phyloP scores from a whole-genome alignment of 1,140 invertebrate species.

The Trichoplusia ni region DNA sequence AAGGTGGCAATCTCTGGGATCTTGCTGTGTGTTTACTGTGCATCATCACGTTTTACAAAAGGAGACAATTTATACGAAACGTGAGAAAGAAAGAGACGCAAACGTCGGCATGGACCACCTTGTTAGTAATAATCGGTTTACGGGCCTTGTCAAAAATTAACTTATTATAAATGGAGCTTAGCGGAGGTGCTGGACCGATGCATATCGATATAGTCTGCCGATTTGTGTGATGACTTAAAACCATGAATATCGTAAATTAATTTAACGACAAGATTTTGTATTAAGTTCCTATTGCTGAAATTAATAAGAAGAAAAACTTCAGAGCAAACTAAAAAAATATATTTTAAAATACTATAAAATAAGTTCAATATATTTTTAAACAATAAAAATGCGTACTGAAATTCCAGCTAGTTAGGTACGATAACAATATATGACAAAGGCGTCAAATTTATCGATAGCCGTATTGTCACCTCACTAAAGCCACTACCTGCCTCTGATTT shows the following conservation, averaged over 20 bases:
- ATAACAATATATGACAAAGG: not conserved
- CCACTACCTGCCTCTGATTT: constrained; percentile 47
- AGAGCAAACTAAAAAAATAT: too few species aligned
- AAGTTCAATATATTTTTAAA: not conserved
- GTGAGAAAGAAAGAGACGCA: constrained; percentile 37
- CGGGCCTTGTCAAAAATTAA: constrained; percentile 64
- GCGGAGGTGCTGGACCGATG: constrained; percentile 5
- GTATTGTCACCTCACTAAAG: constrained; percentile 35
- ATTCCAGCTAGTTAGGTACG: not conserved
- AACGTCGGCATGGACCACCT: constrained; percentile 56
- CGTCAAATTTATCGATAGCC: constrained; percentile 7
- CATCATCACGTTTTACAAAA: constrained; percentile 51
- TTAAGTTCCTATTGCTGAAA: too few species aligned
- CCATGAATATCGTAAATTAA: too few species aligned
- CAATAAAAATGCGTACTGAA: too few species aligned
- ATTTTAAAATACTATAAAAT: too few species aligned
- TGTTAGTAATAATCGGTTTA: constrained; percentile 73
- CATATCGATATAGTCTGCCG: constrained; percentile 13
- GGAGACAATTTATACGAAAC: constrained; percentile 40
- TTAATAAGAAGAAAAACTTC: too few species aligned
- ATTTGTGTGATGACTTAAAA: too few species aligned
- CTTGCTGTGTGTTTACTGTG: constrained; percentile 44
- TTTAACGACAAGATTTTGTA: too few species aligned
- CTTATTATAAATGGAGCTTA: constrained; percentile 62
- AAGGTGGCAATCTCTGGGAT: constrained; percentile 46